Evolutionary conservation across 2,888 invertebrate genomes (phyloP).

Genomic region (Aproaerema taeniolella): DNA sequence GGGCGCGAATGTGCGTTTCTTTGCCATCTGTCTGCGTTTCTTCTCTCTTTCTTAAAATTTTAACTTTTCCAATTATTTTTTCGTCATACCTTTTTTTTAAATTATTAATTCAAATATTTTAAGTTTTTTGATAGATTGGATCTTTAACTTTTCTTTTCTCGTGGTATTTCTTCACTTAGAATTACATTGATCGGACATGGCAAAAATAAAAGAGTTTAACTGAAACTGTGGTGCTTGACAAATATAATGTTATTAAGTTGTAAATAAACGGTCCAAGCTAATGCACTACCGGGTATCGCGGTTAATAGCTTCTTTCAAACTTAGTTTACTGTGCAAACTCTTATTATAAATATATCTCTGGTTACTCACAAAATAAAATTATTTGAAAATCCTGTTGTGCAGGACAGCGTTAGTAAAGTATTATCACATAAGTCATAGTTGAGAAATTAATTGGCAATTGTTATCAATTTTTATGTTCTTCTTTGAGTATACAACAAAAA

Average conservation of each 20-base stretch:
- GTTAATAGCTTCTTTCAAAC: neutral
- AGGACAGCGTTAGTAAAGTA: neutral
- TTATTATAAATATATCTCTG: neutral
- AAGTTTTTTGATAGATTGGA: neutral
- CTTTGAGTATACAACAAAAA: neutral
- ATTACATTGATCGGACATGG: neutral
- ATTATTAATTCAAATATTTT: neutral
- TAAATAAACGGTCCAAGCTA: neutral
- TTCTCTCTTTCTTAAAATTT: neutral
- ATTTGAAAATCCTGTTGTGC: neutral
- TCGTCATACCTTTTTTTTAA: neutral
- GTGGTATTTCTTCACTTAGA: conserved; percentile 1
- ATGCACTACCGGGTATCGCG: neutral
- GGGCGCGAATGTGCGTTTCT: neutral
- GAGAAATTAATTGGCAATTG: neutral
- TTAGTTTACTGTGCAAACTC: neutral
- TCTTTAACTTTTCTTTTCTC: conserved; percentile 2
- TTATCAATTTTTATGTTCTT: neutral
- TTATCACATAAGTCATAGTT: neutral
- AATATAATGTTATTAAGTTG: neutral
- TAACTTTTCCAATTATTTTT: neutral
- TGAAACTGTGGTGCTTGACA: neutral
- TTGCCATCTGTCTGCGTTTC: neutral
- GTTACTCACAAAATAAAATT: neutral
- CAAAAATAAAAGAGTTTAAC: neutral